Percentiles rank a stretch among this genome's conserved stretches.
phyloP scores from a whole-genome alignment of 2,888 invertebrate species.

The Rapana venosa region DNA sequence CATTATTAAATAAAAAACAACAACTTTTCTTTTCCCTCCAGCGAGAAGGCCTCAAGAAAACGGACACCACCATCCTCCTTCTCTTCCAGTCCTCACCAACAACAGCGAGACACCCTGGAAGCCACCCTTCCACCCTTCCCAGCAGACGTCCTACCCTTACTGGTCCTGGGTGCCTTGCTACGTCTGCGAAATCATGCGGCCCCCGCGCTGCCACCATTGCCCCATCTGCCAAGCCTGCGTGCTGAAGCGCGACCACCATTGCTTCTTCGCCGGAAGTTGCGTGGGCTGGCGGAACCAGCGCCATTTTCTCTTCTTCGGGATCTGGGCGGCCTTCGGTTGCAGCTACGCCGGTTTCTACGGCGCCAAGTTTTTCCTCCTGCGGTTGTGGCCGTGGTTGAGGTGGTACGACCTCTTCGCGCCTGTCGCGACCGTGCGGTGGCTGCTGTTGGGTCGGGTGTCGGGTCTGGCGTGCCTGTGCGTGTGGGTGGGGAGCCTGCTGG shows the following conservation, averaged over 20 bases:
- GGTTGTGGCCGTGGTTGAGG: conserved; percentile 52
- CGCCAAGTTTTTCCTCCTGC: conserved; percentile 47
- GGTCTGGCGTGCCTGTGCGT: conserved; percentile 55
- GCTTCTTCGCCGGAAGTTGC: conserved; percentile 73
- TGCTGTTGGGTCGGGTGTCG: conserved; percentile 56
- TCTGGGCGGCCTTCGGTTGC: conserved; percentile 65
- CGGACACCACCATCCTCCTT: no score
- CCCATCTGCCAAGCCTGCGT: conserved; percentile 71
- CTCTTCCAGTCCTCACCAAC: neutral
- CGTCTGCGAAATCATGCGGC: conserved; percentile 66
- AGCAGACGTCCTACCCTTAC: conserved; percentile 64
- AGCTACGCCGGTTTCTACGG: conserved; percentile 60
- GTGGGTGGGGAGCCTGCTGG: conserved; percentile 60
- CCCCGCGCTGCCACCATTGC: conserved; percentile 76
- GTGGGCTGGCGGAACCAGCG: conserved; percentile 74
- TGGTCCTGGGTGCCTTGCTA: conserved; percentile 75
- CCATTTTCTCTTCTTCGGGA: conserved; percentile 70
- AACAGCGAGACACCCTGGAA: neutral
- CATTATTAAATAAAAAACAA: no score
- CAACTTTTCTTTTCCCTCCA: no score
- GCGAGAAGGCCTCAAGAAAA: no score
- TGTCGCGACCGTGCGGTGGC: conserved; percentile 58
- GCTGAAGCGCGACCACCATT: conserved; percentile 76
- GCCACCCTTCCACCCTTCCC: neutral
- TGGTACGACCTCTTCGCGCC: conserved; percentile 65